Percentiles rank a stretch among this genome's conserved stretches.
phyloP scores from a whole-genome alignment of 2,113 vertebrate genomes.

The Psephotus haematonotus region DNA sequence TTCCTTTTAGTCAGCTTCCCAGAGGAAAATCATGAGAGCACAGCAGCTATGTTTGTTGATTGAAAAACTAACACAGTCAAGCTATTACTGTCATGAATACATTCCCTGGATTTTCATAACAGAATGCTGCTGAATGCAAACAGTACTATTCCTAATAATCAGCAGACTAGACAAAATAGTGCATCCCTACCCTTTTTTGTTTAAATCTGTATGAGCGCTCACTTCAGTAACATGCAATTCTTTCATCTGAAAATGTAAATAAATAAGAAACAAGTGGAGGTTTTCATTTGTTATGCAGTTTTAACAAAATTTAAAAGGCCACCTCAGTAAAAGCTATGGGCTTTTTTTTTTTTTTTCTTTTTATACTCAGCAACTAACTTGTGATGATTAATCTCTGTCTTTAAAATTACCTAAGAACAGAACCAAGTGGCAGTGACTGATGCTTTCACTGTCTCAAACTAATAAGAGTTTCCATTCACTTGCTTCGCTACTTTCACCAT shows the following conservation, averaged over 20 bases:
- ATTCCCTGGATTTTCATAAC: not conserved
- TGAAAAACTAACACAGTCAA: not conserved
- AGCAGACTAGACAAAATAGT: not conserved
- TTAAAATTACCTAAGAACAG: not conserved
- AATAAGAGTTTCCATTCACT: not conserved
- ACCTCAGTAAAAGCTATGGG: not conserved
- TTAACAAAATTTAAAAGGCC: not conserved
- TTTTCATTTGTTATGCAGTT: not conserved
- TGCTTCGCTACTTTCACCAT: not conserved
- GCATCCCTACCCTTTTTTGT: constrained; percentile 37
- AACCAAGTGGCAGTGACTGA: not conserved
- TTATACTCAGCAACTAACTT: not conserved
- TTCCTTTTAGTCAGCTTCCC: not conserved
- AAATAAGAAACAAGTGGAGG: not conserved
- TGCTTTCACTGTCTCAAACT: not conserved
- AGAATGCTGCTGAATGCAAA: not conserved
- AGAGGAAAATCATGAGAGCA: not conserved
- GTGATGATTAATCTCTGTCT: not conserved
- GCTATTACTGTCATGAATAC: not conserved
- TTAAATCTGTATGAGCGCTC: not conserved
- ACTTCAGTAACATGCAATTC: not conserved
- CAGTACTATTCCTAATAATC: not conserved
- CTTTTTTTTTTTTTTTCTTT: not conserved
- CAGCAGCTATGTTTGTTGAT: not conserved
- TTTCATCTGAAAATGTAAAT: constrained; percentile 35